phyloP scores from a whole-genome alignment of 2,797 vertebrate genomes.

The Neosilurus hyrtlii region DNA sequence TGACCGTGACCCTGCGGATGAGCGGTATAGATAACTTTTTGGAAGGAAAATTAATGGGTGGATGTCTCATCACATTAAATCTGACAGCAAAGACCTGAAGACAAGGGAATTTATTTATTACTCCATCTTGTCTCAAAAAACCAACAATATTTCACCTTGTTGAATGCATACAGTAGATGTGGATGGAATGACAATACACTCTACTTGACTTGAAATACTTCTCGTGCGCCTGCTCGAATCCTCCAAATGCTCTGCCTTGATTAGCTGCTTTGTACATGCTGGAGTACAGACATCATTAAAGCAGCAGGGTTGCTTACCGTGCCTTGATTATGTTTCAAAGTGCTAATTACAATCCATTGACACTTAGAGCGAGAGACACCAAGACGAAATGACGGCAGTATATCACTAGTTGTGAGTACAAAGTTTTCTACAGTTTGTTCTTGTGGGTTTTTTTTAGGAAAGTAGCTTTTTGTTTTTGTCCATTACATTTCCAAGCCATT shows the following conservation, averaged over 20 bases:
- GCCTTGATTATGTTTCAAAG: constrained; percentile 33
- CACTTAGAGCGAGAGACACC: constrained; percentile 15
- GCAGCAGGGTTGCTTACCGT: constrained; percentile 30
- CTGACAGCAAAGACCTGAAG: neutral
- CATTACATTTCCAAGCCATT: neutral
- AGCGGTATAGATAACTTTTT: too few species aligned
- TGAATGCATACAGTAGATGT: neutral
- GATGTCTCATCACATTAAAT: neutral
- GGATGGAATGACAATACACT: neutral
- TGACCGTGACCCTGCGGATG: too few species aligned
- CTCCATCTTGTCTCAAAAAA: neutral
- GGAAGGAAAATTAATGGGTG: too few species aligned
- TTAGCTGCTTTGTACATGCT: constrained; percentile 24
- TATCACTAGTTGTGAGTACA: neutral
- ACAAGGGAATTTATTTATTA: neutral
- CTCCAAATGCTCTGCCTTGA: constrained; percentile 6
- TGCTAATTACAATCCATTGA: constrained; percentile 36
- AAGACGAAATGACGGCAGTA: constrained; percentile 10
- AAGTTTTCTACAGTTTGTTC: neutral
- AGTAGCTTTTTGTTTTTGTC: neutral
- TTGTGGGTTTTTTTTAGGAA: neutral
- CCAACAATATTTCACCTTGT: too few species aligned
- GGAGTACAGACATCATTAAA: constrained; percentile 22
- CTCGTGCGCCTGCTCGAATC: neutral
- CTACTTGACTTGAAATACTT: constrained; percentile 21